Percentiles rank a stretch among this genome's conserved stretches.
Evolutionary conservation across 2,797 vertebrate genomes (phyloP).

Genomic region (Australoheros facetus): DNA sequence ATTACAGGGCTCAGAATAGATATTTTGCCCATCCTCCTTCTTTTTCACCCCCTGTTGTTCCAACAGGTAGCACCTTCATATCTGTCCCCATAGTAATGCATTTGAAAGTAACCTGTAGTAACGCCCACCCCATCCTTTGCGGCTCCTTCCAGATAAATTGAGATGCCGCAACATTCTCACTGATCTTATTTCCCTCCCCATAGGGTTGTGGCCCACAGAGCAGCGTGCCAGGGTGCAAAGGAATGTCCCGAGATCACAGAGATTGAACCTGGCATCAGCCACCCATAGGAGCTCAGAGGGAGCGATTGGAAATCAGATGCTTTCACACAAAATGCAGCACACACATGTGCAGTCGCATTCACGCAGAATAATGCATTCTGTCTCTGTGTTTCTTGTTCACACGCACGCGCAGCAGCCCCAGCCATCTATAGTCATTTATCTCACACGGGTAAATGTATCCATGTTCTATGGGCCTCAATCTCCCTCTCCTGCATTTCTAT

Average conservation of each 20-base stretch:
- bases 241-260: constrained; percentile 70
- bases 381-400: background rate
- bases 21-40: constrained; percentile 10
- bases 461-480: constrained; percentile 68
- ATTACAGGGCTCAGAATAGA: constrained; percentile 15
- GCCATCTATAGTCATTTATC: constrained; percentile 80
- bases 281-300: constrained; percentile 69
- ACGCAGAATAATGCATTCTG: constrained; percentile 6
- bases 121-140: constrained; percentile 7
- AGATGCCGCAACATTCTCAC: constrained; percentile 62
- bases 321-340: constrained; percentile 44
- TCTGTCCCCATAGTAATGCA: constrained; percentile 64
- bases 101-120: constrained; percentile 60
- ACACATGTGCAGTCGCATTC: constrained; percentile 5
- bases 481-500: constrained; percentile 65
- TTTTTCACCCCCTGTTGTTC: background rate
- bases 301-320: constrained; percentile 75
- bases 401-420: constrained; percentile 34
- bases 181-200: constrained; percentile 65
- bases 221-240: constrained; percentile 35
- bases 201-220: constrained; percentile 51
- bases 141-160: constrained; percentile 65
- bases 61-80: constrained; percentile 55
- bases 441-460: constrained; percentile 72
- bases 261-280: constrained; percentile 80